phyloP scores from a whole-genome alignment of 2,113 vertebrate species.

The Marmota flaviventris region DNA sequence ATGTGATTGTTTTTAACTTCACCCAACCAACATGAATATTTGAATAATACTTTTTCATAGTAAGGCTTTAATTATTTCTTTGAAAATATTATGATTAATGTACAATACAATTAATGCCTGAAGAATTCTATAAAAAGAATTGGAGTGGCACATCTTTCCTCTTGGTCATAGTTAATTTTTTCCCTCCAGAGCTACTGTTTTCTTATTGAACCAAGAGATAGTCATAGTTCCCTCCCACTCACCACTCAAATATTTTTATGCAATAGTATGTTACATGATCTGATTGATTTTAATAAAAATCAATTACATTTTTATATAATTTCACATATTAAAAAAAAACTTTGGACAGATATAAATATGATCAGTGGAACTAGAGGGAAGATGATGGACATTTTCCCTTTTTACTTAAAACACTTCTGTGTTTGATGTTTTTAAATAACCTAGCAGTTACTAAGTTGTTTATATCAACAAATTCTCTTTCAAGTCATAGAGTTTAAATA shows the following conservation, averaged over 20 bases:
- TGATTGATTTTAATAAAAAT: not conserved
- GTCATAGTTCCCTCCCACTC: not conserved
- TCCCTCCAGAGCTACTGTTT: not conserved
- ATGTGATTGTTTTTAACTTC: not conserved
- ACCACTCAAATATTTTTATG: not conserved
- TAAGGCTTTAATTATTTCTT: not conserved
- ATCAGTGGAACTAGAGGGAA: not conserved
- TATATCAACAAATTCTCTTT: constrained; percentile 1
- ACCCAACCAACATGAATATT: not conserved
- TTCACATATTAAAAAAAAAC: not conserved
- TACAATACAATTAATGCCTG: not conserved
- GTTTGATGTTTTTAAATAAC: not conserved
- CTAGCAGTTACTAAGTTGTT: not conserved
- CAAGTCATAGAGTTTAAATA: not conserved
- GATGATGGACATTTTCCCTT: not conserved
- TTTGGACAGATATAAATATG: not conserved
- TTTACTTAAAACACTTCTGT: not conserved
- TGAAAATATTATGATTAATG: constrained; percentile 34
- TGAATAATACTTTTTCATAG: not conserved
- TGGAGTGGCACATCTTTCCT: not conserved
- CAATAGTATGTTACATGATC: not conserved
- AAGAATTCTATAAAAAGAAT: not conserved
- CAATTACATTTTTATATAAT: constrained; percentile 15
- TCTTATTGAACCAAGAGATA: constrained; percentile 30
- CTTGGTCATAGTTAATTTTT: not conserved